A percentile compares a stretch with the other conserved stretches of the same genome.
phyloP scores from a whole-genome alignment of 2,113 vertebrate species.

The Xyliphius kryptos region DNA sequence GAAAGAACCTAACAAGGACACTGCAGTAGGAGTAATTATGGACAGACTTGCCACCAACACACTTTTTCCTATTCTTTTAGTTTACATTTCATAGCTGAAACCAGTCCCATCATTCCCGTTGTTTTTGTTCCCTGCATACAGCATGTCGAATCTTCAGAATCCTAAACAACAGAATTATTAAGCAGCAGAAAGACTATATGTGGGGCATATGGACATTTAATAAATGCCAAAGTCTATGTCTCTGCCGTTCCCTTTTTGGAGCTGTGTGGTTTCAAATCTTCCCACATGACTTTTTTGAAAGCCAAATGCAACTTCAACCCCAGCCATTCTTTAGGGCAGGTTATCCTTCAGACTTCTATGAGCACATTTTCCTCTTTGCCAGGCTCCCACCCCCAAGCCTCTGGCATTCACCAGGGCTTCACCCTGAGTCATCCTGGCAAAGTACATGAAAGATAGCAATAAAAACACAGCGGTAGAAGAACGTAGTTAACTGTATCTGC shows the following conservation, averaged over 20 bases:
- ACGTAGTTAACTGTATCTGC: slow-evolving; percentile 55
- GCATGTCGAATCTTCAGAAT: background rate
- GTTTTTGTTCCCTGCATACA: background rate
- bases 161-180: background rate
- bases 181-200: slow-evolving; percentile 15
- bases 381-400: slow-evolving; percentile 19
- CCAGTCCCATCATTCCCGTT: background rate
- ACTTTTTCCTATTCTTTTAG: background rate
- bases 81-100: background rate
- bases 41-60: background rate
- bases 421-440: slow-evolving; percentile 31
- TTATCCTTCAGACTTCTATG: slow-evolving; percentile 13
- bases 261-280: slow-evolving; percentile 34
- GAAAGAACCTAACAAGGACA: background rate
- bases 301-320: slow-evolving; percentile 21
- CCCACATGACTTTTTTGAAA: too few relatives aligned
- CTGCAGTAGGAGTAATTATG: background rate
- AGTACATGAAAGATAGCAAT: slow-evolving; percentile 40
- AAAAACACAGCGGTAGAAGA: slow-evolving; percentile 44
- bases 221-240: slow-evolving; percentile 26
- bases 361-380: slow-evolving; percentile 20
- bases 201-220: slow-evolving; percentile 7
- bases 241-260: slow-evolving; percentile 26
- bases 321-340: slow-evolving; percentile 18
- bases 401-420: slow-evolving; percentile 29